phyloP scores from a whole-genome alignment of 2,113 vertebrate species.

The Chloropsis hardwickii region DNA sequence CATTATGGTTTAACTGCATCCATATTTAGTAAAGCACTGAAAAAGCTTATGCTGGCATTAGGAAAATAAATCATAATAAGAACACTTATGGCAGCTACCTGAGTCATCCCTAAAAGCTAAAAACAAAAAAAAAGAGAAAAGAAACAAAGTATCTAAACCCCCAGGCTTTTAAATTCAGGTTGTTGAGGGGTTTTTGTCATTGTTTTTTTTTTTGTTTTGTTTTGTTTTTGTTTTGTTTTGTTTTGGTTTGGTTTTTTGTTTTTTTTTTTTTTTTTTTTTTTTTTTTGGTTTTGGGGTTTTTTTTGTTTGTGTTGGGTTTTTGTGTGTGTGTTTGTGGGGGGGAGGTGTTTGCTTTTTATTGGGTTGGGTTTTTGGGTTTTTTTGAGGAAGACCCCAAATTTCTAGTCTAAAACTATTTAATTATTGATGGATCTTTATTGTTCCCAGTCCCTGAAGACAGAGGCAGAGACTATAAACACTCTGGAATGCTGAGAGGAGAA shows the following conservation, averaged over 20 bases:
- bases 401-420: neutral
- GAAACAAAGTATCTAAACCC: neutral
- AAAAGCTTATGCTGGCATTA: neutral
- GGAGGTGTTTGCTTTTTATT: neutral
- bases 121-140: neutral
- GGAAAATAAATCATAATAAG: neutral
- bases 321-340: no score
- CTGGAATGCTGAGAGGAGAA: neutral
- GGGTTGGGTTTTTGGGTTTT: rapidly evolving
- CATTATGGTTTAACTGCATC: neutral
- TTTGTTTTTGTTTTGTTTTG: no score
- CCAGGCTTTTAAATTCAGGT: neutral
- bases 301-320: no score
- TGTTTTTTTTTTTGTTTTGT: no score
- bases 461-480: neutral
- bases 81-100: neutral
- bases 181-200: rapidly evolving
- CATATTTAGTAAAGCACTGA: neutral
- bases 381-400: neutral
- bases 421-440: neutral
- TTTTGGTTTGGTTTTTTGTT: no score
- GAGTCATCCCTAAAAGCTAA: neutral
- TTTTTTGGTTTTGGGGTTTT: no score
- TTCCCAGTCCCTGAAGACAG: neutral
- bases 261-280: no score